Base-by-base conservation (phyloP, 1,140 invertebrate species). In the Anthonomus grandis region DNA sequence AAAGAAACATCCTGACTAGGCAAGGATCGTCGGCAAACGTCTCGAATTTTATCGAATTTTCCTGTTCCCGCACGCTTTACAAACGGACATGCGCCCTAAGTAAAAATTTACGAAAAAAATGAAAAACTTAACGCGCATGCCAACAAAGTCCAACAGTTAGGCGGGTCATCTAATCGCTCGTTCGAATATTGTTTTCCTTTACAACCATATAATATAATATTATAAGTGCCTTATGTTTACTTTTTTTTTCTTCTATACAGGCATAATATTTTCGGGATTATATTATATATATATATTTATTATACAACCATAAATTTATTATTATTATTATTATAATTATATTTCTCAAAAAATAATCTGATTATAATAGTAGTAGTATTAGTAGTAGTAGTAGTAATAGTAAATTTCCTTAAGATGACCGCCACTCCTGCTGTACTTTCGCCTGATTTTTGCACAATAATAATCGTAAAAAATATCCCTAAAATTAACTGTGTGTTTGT, bases 311-410 rank as follows among this genome's bases (percentile, higher is more conserved):
- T 65, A 62, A 57, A 63, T 59, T 66, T n/a, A n/a, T n/a, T n/a
- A n/a, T n/a, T n/a, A n/a, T n/a, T n/a, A n/a, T n/a, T n/a, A n/a
- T n/a, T n/a, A n/a, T n/a, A n/a, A n/a, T 68, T 69, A 70, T 70
- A 67, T 64, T 66, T 66, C 67, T 70, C 68, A 63, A 70, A 70
- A 71, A 69, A 71, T 70, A 68, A 66, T 68, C 60, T 71, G n/a
- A n/a, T n/a, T n/a, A n/a, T n/a, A n/a, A n/a, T n/a, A n/a, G n/a
- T n/a, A n/a, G n/a, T n/a, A n/a, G n/a, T n/a, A n/a, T n/a, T n/a
- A n/a, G n/a, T n/a, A n/a, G n/a, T n/a, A n/a, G n/a, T n/a, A n/a
- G n/a, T n/a, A n/a, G n/a, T n/a, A n/a, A n/a, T n/a, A n/a, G 65
- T 71, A 62, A 66, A 65, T 59, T 66, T 68, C 59, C 63, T 57